Conservation (phyloP, 2,113 vertebrate species). For the Cacatua alba region DNA sequence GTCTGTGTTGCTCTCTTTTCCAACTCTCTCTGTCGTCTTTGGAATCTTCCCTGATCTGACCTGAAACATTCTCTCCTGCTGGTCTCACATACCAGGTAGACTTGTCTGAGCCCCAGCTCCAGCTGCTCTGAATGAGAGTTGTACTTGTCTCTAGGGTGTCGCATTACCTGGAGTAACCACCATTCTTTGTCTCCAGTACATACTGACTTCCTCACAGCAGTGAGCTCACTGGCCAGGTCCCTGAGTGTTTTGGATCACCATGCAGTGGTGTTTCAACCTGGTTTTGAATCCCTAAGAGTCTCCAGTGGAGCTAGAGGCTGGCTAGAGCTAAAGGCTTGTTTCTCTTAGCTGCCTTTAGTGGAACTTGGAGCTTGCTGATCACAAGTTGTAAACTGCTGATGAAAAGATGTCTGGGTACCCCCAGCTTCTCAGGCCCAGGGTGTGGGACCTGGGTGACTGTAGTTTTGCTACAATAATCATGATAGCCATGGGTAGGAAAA, state of each 20-base stretch:
- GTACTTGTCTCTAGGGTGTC: not conserved
- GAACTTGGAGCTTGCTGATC: not conserved
- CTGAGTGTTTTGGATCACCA: not conserved
- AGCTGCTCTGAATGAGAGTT: not conserved
- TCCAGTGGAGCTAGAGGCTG: not conserved
- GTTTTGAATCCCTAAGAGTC: not conserved
- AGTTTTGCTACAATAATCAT: not conserved
- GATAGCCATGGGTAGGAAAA: not conserved
- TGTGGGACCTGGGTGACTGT: not conserved
- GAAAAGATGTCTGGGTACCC: not conserved
- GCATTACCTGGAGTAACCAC: not conserved
- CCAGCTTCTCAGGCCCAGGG: not conserved
- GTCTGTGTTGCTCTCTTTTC: not conserved
- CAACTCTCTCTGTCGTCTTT: not conserved
- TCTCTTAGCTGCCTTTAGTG: not conserved
- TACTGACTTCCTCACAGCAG: not conserved
- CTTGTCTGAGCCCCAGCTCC: not conserved
- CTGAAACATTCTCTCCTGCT: not conserved
- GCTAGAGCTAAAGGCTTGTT: not conserved
- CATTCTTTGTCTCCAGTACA: not conserved
- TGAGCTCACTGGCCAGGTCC: not conserved
- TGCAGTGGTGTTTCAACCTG: not conserved
- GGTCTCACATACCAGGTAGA: not conserved
- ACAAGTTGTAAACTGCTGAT: rapidly evolving
- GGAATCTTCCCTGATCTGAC: not conserved